phyloP scores from a whole-genome alignment of 2,888 invertebrate genomes.

The Leptopterna dolabrata region DNA sequence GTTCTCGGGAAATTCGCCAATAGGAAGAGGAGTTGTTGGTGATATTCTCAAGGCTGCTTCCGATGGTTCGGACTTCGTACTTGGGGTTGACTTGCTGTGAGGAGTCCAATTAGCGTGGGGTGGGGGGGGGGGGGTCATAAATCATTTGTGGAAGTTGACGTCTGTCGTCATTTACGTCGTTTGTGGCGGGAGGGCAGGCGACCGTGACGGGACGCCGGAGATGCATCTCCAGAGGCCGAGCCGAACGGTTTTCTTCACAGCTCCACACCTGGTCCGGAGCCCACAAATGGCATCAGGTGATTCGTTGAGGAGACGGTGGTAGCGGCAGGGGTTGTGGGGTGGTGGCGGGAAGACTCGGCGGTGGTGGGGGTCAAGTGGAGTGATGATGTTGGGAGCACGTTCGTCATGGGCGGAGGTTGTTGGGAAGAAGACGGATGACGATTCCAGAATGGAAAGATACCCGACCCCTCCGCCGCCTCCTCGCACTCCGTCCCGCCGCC shows the following conservation, averaged over 20 bases:
- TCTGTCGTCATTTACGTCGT: neutral
- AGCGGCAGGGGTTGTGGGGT: neutral
- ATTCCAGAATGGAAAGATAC: neutral
- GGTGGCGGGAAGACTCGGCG: neutral
- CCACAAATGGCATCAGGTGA: neutral
- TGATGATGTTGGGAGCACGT: constrained; percentile 27
- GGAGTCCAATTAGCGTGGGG: neutral
- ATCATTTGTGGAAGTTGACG: neutral
- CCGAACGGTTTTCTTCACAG: neutral
- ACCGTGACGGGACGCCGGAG: neutral
- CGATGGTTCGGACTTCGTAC: too few relatives aligned
- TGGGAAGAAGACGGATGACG: constrained; percentile 34
- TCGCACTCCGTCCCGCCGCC: neutral
- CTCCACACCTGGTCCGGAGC: neutral
- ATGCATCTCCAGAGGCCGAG: neutral
- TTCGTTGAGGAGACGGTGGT: neutral
- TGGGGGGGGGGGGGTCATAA: neutral
- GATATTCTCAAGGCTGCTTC: too few relatives aligned
- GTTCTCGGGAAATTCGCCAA: too few relatives aligned
- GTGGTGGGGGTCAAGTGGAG: neutral
- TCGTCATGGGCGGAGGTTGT: neutral
- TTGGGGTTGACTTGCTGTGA: neutral
- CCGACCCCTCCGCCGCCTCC: neutral
- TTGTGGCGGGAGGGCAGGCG: neutral
- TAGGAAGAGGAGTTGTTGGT: too few relatives aligned